Evolutionary conservation across 2,113 vertebrate species (phyloP).

Genomic region (Clinocottus analis): DNA sequence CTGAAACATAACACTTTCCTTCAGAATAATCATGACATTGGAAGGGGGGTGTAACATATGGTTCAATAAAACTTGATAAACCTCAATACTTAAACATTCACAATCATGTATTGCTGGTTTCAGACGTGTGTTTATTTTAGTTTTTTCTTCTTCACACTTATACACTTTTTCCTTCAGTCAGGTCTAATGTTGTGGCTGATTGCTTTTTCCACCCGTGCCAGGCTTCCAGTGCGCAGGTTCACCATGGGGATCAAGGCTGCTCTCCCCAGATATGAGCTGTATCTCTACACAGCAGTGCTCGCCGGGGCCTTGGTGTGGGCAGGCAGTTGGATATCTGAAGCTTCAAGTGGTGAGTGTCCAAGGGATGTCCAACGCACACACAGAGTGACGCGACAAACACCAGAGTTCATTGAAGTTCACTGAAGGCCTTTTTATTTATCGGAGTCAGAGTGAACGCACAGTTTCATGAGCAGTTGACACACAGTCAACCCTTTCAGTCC

Average conservation of each 20-base stretch:
- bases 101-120: not conserved
- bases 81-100: not conserved
- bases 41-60: not conserved
- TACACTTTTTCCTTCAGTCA: constrained; percentile 2
- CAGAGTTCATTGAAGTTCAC: not conserved
- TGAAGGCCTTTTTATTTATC: not conserved
- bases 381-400: not conserved
- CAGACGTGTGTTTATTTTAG: not conserved
- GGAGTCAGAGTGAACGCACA: not conserved
- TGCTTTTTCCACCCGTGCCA: constrained; percentile 23
- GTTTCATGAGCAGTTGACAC: not conserved
- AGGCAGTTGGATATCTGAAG: constrained; percentile 89
- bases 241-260: constrained; percentile 91
- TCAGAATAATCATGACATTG: not conserved
- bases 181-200: constrained; percentile 22
- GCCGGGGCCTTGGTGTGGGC: constrained; percentile 89
- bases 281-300: constrained; percentile 89
- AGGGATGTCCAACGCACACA: constrained; percentile 8
- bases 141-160: not conserved
- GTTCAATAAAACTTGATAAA: not conserved
- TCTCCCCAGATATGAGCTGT: constrained; percentile 91
- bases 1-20: not conserved
- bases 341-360: constrained; percentile 87
- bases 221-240: constrained; percentile 49
- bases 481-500: not conserved